phyloP scores from a whole-genome alignment of 1,140 invertebrate species.

The Chrysoperla carnea region DNA sequence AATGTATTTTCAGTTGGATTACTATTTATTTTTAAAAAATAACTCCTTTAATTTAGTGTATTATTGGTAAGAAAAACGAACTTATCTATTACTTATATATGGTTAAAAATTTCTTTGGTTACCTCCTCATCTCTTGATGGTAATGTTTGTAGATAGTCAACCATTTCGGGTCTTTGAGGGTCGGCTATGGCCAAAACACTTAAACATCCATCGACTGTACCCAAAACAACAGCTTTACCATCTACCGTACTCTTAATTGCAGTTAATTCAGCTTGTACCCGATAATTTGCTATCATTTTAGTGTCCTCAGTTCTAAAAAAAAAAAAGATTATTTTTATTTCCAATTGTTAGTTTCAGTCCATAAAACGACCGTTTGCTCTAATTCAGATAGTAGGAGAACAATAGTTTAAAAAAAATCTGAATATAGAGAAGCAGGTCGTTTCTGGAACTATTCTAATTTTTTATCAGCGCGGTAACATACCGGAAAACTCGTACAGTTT shows the following conservation, averaged over 20 bases:
- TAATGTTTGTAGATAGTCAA: conserved; percentile 42
- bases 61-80: too few relatives aligned
- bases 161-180: conserved; percentile 41
- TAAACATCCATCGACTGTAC: conserved; percentile 85
- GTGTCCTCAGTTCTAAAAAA: conserved; percentile 58
- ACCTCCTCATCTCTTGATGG: conserved; percentile 56
- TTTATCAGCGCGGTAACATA: too few relatives aligned
- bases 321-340: background rate
- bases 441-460: conserved; percentile 2
- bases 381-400: too few relatives aligned
- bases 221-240: conserved; percentile 67
- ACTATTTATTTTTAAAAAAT: too few relatives aligned
- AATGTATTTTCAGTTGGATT: too few relatives aligned
- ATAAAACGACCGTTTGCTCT: background rate
- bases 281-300: conserved; percentile 80
- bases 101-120: conserved; percentile 1
- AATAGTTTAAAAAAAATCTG: too few relatives aligned
- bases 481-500: conserved; percentile 84
- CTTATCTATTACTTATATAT: too few relatives aligned
- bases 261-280: conserved; percentile 80
- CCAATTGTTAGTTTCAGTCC: background rate
- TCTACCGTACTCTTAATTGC: conserved; percentile 68
- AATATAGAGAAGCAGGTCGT: too few relatives aligned
- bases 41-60: too few relatives aligned
- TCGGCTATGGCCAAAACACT: conserved; percentile 84